These are phyloP conservation scores for Alethe castanea DNA, from an alignment of 2,113 vertebrate genomes.

Conservation along the genomic window DNA sequence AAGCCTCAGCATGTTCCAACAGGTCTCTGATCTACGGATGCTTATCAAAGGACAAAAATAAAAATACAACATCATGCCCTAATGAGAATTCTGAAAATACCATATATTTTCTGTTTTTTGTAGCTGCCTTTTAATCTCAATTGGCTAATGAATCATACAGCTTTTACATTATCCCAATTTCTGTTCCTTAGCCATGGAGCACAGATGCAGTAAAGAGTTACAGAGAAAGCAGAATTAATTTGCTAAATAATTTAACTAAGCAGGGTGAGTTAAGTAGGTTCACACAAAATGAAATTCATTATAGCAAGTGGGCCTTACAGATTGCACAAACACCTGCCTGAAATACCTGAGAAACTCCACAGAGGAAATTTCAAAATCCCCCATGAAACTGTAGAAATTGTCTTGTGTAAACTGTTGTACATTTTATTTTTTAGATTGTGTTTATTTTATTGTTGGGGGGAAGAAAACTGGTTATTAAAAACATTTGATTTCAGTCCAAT, in stretches of 20 bases:
- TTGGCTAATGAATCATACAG: neutral
- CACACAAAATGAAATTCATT: neutral
- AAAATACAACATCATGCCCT: neutral
- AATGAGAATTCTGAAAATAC: neutral
- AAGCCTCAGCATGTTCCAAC: neutral
- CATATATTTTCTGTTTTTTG: neutral
- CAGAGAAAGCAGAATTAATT: conserved; percentile 17
- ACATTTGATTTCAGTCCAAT: conserved; percentile 13
- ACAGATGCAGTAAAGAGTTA: conserved; percentile 18
- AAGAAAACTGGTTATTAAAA: conserved; percentile 25
- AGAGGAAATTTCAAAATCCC: neutral
- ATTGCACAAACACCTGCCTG: conserved; percentile 12
- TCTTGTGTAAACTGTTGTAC: neutral
- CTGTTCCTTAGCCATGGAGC: neutral
- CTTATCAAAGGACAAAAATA: neutral
- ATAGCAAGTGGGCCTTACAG: neutral
- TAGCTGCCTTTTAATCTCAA: neutral
- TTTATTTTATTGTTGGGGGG: neutral
- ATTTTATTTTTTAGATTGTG: neutral
- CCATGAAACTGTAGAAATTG: neutral
- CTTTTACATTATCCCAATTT: neutral
- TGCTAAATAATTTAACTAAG: conserved; percentile 36
- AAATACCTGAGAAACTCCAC: conserved; percentile 15
- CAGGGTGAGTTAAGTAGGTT: neutral
- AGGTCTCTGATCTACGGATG: neutral